A percentile compares a stretch with the other conserved stretches of the same genome.
Conservation (phyloP, 2,888 invertebrate genomes). For the Ectobius pallidus region DNA sequence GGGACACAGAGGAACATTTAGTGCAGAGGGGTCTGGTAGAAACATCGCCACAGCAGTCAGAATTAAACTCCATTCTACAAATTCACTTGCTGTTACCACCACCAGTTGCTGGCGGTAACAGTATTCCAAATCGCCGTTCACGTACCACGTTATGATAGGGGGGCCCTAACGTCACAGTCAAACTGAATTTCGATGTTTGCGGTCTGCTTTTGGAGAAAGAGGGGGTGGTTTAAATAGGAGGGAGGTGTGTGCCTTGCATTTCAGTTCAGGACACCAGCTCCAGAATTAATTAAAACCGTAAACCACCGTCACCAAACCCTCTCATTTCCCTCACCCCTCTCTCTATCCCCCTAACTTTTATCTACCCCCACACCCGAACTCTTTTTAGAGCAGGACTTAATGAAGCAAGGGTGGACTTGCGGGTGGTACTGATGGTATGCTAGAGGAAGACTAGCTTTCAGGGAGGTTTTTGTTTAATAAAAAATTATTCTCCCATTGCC, state of each 20-base stretch:
- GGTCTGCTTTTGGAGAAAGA: conserved; percentile 1
- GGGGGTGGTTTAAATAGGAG: not conserved
- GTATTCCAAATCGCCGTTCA: not conserved
- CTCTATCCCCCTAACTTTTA: too few relatives aligned
- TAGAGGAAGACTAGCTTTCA: not conserved
- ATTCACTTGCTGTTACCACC: not conserved
- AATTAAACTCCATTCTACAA: too few relatives aligned
- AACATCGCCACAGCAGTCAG: too few relatives aligned
- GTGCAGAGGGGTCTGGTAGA: too few relatives aligned
- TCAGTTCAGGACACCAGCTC: conserved; percentile 19
- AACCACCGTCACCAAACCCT: conserved; percentile 31
- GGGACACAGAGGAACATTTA: too few relatives aligned
- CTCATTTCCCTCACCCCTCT: not conserved
- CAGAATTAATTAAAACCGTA: conserved; percentile 40
- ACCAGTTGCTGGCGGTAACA: not conserved
- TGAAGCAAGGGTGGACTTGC: conserved; percentile 14
- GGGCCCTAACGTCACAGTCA: not conserved
- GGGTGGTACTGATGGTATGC: conserved; percentile 18
- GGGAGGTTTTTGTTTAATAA: not conserved
- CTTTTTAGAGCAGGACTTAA: conserved; percentile 16
- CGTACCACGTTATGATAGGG: not conserved
- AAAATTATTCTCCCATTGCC: not conserved
- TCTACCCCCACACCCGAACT: not conserved
- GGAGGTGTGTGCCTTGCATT: not conserved
- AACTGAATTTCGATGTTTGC: conserved; percentile 42